Evolutionary conservation across 2,797 vertebrate species (phyloP), one percentile per base, ranked within the genome.

Genomic region (Oryzias dopingdopingensis): DNA sequence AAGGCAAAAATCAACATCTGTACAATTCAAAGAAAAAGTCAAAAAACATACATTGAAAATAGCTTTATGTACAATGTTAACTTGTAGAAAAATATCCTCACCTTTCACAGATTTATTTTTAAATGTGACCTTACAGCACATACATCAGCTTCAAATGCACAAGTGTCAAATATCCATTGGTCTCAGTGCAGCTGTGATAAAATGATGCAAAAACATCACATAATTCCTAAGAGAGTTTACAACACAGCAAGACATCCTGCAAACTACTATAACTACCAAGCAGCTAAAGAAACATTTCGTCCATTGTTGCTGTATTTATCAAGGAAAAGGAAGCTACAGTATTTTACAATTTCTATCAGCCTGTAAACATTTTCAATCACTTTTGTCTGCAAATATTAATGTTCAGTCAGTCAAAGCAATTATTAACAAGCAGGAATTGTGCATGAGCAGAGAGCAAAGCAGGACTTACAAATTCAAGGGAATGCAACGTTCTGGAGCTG

Each of bases 21-120:
- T 57, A 83, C 74, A 57, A 74, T 50, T 87, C 56, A 74, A 79
- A 85, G 65, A 67, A 66, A 83, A 79, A 49, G 40, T 77, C 70
- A 61, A 74, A 86, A 89, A 86, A 83, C 78, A 77, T 70, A 86
- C 82, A 83, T 72, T 64, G 76, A 87, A 87, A 89, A 89, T 90
- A 88, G 87, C 79, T 70, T 60, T 87, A 77, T 86, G 72, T 83
- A 88, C 82, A 89, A 51, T 74, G 86, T 88, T 77, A 87, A 55
- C 59, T 80, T 45, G 78, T 91, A 90, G 76, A 91, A 91, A 92
- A 91, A 91, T 90, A 91, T 74, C 77, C 84, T 77, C 77, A 56
- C 79, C 77, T 81, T 77, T 70, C 80, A 82, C 72, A 77, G 61
- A 59, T 73, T 68, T 32, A 1, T 37, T 37, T 83, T 80, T 40